Base-by-base conservation (phyloP, 2,113 vertebrate genomes). In the Hypomesus transpacificus region DNA sequence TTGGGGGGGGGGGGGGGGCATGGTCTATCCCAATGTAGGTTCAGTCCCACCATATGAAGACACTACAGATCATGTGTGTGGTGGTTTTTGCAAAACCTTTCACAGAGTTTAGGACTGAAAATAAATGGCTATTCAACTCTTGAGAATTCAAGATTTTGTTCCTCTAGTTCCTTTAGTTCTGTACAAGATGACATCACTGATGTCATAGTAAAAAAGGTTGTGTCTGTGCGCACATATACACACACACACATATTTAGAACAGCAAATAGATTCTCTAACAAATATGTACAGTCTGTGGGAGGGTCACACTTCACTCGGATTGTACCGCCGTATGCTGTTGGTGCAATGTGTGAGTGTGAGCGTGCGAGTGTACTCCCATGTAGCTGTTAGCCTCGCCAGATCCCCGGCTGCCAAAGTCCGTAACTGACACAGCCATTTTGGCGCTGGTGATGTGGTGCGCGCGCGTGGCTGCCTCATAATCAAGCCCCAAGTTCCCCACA, bases 111-210 rank as follows among this genome's bases (percentile, higher is more conserved):
- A 93, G 90, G 93, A 94, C 88, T 90, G 90, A 90, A 92, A 92
- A 93, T 89, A 92, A 94, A 94, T 83, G 87, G 84, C 85, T 87
- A 86, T 91, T 62, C 60, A 93, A 81, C 89, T 95, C 94, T 95
- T 95, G 94, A 91, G 89, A 95, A 96, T 94, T 93, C 93, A 96
- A 95, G 94, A 95, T 92, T 79, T 93, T 89, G 59, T 54, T 56
- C 51, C 39, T 46, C 39, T 46, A 46, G 39, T 68, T 63, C 31
- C 24, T 65, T 21, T 21, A 93, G 91, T 91, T 94, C 94, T 95
- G 90, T 94, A 94, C 92, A 94, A 94, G 16, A 92, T 73, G 94
- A 95, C 94, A 95, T 96, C 94, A 96, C 92, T 96, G 94, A 96
- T 94, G 94, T 95, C 94, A 94, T 95, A 95, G 89, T 86, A 88